Percentiles rank a stretch among this genome's conserved stretches.
Evolutionary conservation across 1,140 invertebrate species (phyloP).

Genomic region (Vollenhovia emeryi): DNA sequence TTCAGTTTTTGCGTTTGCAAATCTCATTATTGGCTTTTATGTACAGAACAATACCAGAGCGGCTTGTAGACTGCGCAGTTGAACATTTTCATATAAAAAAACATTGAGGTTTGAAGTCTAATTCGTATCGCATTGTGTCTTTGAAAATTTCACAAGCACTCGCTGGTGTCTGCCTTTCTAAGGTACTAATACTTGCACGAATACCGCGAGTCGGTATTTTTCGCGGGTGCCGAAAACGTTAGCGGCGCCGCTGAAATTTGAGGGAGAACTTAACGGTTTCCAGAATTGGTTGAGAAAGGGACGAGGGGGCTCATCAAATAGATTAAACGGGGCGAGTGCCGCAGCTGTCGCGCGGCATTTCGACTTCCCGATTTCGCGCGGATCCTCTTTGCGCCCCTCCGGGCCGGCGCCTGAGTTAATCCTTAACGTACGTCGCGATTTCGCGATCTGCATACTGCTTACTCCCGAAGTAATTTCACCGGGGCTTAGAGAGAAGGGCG

Average conservation of each 20-base stretch:
- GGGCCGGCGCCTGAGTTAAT: slow-evolving; percentile 70
- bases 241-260: background rate
- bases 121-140: too few species aligned
- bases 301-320: slow-evolving; percentile 32
- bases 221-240: background rate
- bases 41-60: too few species aligned
- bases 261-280: slow-evolving; percentile 34
- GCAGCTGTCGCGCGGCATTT: slow-evolving; percentile 61
- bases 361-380: slow-evolving; percentile 63
- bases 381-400: slow-evolving; percentile 65
- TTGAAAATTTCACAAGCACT: too few species aligned
- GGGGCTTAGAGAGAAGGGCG: slow-evolving; percentile 62
- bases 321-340: slow-evolving; percentile 61
- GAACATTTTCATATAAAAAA: too few species aligned
- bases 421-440: slow-evolving; percentile 78
- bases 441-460: slow-evolving; percentile 81
- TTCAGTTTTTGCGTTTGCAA: too few species aligned
- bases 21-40: too few species aligned
- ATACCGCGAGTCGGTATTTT: background rate
- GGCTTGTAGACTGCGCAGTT: too few species aligned
- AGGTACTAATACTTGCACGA: background rate
- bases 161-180: too few species aligned
- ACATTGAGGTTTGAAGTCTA: too few species aligned
- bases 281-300: slow-evolving; percentile 21
- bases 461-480: slow-evolving; percentile 75